Conservation (phyloP, 2,113 vertebrate genomes). For the Galemys pyrenaicus region DNA sequence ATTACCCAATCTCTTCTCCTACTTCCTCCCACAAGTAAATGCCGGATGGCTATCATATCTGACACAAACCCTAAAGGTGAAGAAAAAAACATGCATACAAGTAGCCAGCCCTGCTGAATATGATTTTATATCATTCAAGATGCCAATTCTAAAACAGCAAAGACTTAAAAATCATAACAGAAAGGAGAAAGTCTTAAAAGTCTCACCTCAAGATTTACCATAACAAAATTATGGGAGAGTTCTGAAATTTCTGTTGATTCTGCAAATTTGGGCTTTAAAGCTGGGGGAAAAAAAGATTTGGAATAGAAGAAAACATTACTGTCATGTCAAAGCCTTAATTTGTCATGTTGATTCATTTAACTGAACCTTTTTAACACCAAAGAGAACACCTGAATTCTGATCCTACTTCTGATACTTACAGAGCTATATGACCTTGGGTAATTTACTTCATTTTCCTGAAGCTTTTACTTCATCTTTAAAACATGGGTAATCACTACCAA, state of each 20-base stretch:
- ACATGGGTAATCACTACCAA: not conserved
- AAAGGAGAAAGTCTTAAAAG: conserved; percentile 24
- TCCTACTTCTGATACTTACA: not conserved
- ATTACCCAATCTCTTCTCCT: not conserved
- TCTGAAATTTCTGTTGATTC: conserved; percentile 98
- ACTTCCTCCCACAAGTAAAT: conserved; percentile 9
- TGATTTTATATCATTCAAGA: conserved; percentile 25
- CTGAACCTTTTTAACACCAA: not conserved
- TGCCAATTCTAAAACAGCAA: conserved; percentile 27
- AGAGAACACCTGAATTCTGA: not conserved
- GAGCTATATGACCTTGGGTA: not conserved
- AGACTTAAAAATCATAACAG: conserved; percentile 36
- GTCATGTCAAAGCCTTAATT: not conserved
- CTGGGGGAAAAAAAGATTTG: conserved; percentile 79
- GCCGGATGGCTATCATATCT: not conserved
- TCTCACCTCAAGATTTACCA: conserved; percentile 98
- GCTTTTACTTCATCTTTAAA: conserved; percentile 41
- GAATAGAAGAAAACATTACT: conserved; percentile 46
- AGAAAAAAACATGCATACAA: conserved; percentile 14
- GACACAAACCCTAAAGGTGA: not conserved
- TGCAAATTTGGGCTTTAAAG: conserved; percentile 97
- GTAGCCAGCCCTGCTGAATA: conserved; percentile 2
- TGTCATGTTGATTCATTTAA: conserved; percentile 2
- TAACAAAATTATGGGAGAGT: conserved; percentile 97
- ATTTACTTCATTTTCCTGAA: conserved; percentile 15